Base-by-base conservation (phyloP, 2,888 invertebrate species). In the Colostygia pectinataria region DNA sequence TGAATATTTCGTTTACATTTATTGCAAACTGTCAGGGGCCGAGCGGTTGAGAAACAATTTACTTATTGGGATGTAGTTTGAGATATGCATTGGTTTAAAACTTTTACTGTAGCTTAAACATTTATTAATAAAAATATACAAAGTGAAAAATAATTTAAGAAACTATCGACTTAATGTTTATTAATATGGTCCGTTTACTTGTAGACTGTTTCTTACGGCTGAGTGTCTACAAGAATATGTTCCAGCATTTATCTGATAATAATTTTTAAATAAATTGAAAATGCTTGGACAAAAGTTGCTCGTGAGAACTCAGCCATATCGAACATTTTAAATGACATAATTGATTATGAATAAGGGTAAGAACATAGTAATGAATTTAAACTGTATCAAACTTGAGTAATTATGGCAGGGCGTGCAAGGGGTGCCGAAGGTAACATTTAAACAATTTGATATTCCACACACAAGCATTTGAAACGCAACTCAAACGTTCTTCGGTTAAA, bases 361-460 rank as follows among this genome's bases (percentile, higher is more conserved):
- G 67, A 73, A 66, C 55, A 59, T 61, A 64, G 62, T 60, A 66
- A 72, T 71, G 68, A 77, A 78, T 75, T 80, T 45, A 25, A 42
- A 42, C 42, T 27, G 39, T 42, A 46, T 42, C 42, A 78, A 80
- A 74, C 83, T 80, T 72, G 65, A 77, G 81, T 82, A 85, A 87
- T 87, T 84, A 74, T 75, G 69, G 74, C 40, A 32, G 37, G 28
- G 20, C 25, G 44, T 68, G 77, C 43, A 15, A 51, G 74, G 75
- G 70, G 74, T 76, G 79, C 83, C 80, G 82, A 83, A 85, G 83
- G 85, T 82, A 85, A 80, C 83, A 78, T 83, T 88, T 87, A 85
- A 88, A 86, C 86, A 87, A 88, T 88, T 89, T 89, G 85, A 88
- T 89, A 90, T 89, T 90, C 89, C 72, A 78, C 84, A 85, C 86